Percentiles rank a stretch among this genome's conserved stretches.
phyloP scores from a whole-genome alignment of 2,888 invertebrate genomes.

The Agrilus biguttatus region DNA sequence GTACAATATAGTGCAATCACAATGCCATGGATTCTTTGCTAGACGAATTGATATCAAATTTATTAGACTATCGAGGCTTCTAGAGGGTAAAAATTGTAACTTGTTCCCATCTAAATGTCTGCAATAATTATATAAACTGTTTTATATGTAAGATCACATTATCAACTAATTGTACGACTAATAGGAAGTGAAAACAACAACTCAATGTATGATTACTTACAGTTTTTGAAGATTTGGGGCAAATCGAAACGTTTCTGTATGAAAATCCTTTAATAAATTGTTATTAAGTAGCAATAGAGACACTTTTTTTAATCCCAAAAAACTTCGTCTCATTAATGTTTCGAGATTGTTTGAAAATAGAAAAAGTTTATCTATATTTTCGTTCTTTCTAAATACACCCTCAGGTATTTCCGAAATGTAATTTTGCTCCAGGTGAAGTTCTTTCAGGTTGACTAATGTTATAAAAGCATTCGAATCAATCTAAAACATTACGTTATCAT shows the following conservation, averaged over 20 bases:
- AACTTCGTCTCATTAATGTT: slow-evolving; percentile 42
- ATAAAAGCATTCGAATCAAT: slow-evolving; percentile 40
- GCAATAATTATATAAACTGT: slow-evolving; percentile 15
- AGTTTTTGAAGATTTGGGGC: slow-evolving; percentile 53
- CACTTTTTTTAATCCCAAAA: slow-evolving; percentile 48
- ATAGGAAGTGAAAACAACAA: too few species aligned
- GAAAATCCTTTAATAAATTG: slow-evolving; percentile 50
- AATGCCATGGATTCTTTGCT: slow-evolving; percentile 68
- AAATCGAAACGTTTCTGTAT: slow-evolving; percentile 46
- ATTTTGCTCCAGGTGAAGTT: slow-evolving; percentile 57
- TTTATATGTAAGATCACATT: not conserved
- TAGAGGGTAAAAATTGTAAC: slow-evolving; percentile 51
- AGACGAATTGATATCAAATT: slow-evolving; percentile 52
- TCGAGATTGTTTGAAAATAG: slow-evolving; percentile 55
- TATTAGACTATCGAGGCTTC: slow-evolving; percentile 47
- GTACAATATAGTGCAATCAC: slow-evolving; percentile 61
- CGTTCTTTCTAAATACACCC: slow-evolving; percentile 40
- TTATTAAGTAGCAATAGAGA: slow-evolving; percentile 55
- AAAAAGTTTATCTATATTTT: slow-evolving; percentile 48
- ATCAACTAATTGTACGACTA: too few species aligned
- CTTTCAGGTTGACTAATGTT: slow-evolving; percentile 38
- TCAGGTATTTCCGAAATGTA: slow-evolving; percentile 41
- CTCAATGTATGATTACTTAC: slow-evolving; percentile 36
- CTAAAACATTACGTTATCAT: slow-evolving; percentile 26
- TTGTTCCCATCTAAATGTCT: slow-evolving; percentile 65